These are phyloP conservation scores for Vanessa tameamea DNA, from an alignment of 1,140 invertebrate genomes.

Conservation along the genomic window DNA sequence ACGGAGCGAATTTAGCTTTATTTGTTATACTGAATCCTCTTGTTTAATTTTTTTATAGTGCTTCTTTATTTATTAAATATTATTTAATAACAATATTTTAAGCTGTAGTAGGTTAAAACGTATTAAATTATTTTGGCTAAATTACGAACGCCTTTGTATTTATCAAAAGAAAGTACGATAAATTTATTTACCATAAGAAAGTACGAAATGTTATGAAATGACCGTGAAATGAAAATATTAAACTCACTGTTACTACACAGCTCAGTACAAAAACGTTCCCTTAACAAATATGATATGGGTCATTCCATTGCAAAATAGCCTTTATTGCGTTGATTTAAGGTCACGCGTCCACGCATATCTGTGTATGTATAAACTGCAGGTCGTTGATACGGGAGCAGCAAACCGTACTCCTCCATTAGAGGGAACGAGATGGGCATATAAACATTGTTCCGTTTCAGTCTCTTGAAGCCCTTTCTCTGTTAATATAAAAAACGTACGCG, in stretches of 20 bases:
- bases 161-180: conserved; percentile 44
- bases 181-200: conserved; percentile 36
- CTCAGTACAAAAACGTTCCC: conserved; percentile 20
- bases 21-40: no score
- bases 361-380: conserved; percentile 49
- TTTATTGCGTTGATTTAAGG: conserved; percentile 6
- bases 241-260: conserved; percentile 56
- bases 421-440: conserved; percentile 56
- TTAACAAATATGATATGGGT: conserved; percentile 15
- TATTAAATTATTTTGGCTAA: not conserved
- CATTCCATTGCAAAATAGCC: conserved; percentile 12
- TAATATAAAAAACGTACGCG: conserved; percentile 1
- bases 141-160: conserved; percentile 17
- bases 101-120: no score
- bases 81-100: no score
- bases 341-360: conserved; percentile 4
- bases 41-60: no score
- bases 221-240: conserved; percentile 71
- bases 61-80: no score
- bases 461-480: conserved; percentile 33
- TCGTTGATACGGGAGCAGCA: conserved; percentile 67
- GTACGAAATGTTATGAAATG: conserved; percentile 66
- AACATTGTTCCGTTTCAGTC: conserved; percentile 58
- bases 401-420: conserved; percentile 51
- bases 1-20: no score